These are phyloP conservation scores for Panopea generosa DNA, from an alignment of 2,888 invertebrate genomes.

Conservation along the genomic window DNA sequence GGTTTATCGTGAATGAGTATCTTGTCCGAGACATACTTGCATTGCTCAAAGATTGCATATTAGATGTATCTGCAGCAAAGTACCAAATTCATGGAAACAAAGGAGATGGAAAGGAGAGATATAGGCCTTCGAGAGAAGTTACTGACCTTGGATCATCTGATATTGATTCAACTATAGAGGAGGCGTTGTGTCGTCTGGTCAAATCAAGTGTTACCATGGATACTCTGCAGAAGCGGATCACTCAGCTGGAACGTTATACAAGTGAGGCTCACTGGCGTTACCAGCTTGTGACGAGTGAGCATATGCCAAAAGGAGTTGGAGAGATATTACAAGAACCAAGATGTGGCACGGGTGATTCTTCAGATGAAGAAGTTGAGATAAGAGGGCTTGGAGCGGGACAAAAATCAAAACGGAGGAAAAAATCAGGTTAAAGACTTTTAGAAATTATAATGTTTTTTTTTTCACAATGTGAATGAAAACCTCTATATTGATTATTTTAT, in stretches of 20 bases:
- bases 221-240: slow-evolving; percentile 83
- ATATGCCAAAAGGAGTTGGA: slow-evolving; percentile 73
- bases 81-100: slow-evolving; percentile 71
- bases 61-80: slow-evolving; percentile 75
- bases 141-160: slow-evolving; percentile 22
- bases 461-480: no score
- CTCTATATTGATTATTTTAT: no score
- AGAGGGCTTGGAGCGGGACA: slow-evolving; percentile 23
- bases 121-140: slow-evolving; percentile 35
- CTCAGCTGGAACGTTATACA: slow-evolving; percentile 86
- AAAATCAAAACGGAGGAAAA: slow-evolving; percentile 44
- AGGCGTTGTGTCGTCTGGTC: slow-evolving; percentile 68
- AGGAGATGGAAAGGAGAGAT: slow-evolving; percentile 50
- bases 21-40: slow-evolving; percentile 79
- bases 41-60: slow-evolving; percentile 78
- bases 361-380: slow-evolving; percentile 60
- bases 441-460: neutral
- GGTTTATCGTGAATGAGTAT: slow-evolving; percentile 80
- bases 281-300: slow-evolving; percentile 87
- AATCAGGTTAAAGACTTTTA: slow-evolving; percentile 25
- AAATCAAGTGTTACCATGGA: slow-evolving; percentile 72
- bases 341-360: slow-evolving; percentile 61
- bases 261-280: slow-evolving; percentile 91
- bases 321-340: slow-evolving; percentile 70
- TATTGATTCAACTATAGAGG: slow-evolving; percentile 69